A percentile compares a stretch with the other conserved stretches of the same genome.
phyloP scores from a whole-genome alignment of 2,113 vertebrate genomes.

The Mohoua ochrocephala region DNA sequence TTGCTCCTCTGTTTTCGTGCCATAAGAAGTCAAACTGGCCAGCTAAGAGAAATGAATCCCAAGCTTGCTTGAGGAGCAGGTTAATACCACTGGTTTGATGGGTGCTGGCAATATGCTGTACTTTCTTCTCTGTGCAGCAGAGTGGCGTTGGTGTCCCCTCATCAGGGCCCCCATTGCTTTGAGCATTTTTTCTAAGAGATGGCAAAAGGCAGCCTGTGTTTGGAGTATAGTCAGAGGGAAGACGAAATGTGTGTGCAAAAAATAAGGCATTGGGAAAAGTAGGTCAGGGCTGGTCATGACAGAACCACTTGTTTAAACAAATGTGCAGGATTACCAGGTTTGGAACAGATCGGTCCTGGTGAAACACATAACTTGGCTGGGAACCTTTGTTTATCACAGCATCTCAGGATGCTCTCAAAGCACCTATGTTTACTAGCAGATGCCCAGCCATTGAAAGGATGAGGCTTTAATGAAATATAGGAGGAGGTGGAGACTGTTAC shows the following conservation, averaged over 20 bases:
- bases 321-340: constrained; percentile 8
- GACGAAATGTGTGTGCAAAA: neutral
- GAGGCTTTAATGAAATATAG: neutral
- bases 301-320: neutral
- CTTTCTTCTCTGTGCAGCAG: neutral
- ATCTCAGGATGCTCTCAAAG: neutral
- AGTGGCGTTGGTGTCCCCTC: neutral
- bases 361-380: neutral
- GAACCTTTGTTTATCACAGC: neutral
- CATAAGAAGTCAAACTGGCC: neutral
- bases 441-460: neutral
- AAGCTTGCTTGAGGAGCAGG: neutral
- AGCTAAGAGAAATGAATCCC: neutral
- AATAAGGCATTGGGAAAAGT: neutral
- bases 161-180: neutral
- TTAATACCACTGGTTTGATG: neutral
- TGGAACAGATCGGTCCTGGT: neutral
- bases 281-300: constrained; percentile 5
- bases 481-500: neutral
- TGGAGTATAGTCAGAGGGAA: neutral
- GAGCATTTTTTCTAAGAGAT: neutral
- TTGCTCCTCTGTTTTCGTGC: neutral
- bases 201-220: neutral
- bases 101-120: neutral
- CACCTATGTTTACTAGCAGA: neutral